Conservation (phyloP, 2,113 vertebrate genomes). For the human (Homo sapiens) region DNA sequence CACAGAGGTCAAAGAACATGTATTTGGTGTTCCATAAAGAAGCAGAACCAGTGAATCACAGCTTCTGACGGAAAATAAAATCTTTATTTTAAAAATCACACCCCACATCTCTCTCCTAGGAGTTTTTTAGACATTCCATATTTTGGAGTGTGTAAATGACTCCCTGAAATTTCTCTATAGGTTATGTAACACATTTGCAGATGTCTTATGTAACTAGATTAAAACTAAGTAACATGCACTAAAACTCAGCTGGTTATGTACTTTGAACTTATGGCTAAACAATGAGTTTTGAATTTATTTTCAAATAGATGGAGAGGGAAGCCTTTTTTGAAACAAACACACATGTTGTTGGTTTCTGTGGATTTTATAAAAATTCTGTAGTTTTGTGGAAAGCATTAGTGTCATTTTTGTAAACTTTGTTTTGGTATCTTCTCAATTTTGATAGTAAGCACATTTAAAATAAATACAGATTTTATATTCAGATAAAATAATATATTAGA, state of each 20-base stretch:
- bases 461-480: neutral
- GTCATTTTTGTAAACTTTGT: neutral
- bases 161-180: neutral
- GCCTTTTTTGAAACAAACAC: neutral
- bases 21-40: neutral
- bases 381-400: neutral
- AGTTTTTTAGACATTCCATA: neutral
- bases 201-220: constrained; percentile 29
- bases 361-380: neutral
- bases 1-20: constrained; percentile 29
- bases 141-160: neutral
- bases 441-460: neutral
- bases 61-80: neutral
- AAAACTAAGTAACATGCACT: neutral
- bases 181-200: neutral
- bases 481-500: neutral
- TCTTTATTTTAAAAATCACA: neutral
- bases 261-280: constrained; percentile 6
- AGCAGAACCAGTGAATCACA: neutral
- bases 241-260: neutral
- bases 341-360: neutral
- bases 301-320: neutral
- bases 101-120: neutral
- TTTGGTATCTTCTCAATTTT: neutral
- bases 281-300: constrained; percentile 28